Evolutionary conservation across 2,888 invertebrate genomes (phyloP).

Genomic region (Cyaniris semiargus): DNA sequence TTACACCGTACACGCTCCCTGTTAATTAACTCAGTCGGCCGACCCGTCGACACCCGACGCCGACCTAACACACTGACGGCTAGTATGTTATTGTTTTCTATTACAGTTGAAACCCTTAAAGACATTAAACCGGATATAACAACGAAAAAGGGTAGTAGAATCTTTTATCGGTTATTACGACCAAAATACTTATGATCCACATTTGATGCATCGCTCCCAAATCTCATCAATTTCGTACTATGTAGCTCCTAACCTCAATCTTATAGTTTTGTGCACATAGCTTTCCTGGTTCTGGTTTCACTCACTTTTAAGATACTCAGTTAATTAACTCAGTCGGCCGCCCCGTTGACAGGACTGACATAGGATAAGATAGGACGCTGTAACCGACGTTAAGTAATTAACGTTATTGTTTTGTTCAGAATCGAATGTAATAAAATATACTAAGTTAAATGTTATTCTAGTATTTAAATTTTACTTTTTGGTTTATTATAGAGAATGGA

Average conservation of each 20-base stretch:
- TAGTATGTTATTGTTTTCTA: constrained; percentile 14
- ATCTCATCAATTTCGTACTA: too few species aligned
- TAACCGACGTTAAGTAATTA: neutral
- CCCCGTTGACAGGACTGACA: constrained; percentile 52
- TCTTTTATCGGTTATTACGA: too few species aligned
- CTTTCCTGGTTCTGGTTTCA: neutral
- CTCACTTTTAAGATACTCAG: constrained; percentile 40
- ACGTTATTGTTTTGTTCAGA: neutral
- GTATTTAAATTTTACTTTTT: too few species aligned
- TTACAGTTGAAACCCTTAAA: neutral
- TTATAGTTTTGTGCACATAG: too few species aligned
- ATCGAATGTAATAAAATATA: too few species aligned
- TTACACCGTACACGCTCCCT: constrained; percentile 79
- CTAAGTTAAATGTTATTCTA: too few species aligned
- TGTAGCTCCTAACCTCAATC: too few species aligned
- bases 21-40: constrained; percentile 79
- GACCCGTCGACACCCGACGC: constrained; percentile 56
- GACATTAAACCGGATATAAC: neutral
- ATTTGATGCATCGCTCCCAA: constrained; percentile 53
- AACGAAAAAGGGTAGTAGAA: neutral
- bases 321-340: constrained; percentile 79
- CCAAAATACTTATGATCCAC: neutral
- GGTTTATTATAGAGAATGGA: too few species aligned
- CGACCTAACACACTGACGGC: constrained; percentile 43
- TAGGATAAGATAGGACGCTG: too few species aligned